phyloP scores from a whole-genome alignment of 2,113 vertebrate species.

The Caranx melampygus region DNA sequence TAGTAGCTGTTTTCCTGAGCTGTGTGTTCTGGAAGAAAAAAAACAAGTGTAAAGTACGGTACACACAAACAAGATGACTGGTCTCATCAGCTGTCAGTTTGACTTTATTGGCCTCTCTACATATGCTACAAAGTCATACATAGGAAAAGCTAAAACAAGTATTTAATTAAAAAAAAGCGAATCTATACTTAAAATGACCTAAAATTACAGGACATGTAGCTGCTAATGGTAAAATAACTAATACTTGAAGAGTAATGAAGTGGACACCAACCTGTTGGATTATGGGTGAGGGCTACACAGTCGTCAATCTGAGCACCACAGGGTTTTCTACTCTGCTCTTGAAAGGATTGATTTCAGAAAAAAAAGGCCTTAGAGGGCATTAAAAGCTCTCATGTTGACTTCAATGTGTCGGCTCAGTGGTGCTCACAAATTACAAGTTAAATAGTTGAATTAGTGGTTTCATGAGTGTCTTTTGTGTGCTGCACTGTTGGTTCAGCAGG shows the following conservation, averaged over 20 bases:
- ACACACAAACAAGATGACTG: not conserved
- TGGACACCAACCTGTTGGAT: not conserved
- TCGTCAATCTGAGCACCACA: not conserved
- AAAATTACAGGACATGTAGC: conserved; percentile 32
- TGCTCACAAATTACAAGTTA: not conserved
- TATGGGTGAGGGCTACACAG: not conserved
- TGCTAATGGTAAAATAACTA: not conserved
- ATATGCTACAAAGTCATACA: conserved; percentile 39
- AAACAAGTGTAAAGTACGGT: not conserved
- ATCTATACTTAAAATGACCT: not conserved
- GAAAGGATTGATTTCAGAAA: not conserved
- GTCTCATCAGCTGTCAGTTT: not conserved
- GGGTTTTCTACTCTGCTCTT: not conserved
- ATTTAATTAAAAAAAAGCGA: not conserved
- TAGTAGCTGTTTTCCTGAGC: too few species aligned
- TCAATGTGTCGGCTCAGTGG: not conserved
- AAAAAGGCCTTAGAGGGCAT: not conserved
- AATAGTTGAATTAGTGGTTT: conserved; percentile 43
- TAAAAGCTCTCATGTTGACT: not conserved
- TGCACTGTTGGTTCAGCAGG: conserved; percentile 13
- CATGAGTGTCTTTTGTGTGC: not conserved
- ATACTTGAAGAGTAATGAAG: not conserved
- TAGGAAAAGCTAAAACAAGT: conserved; percentile 42
- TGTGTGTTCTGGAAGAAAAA: too few species aligned
- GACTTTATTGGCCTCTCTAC: conserved; percentile 40